Percentiles rank a stretch among this genome's conserved stretches.
These are phyloP conservation scores for Xylota segnis DNA, from an alignment of 2,888 invertebrate genomes.

Conservation along the genomic window DNA sequence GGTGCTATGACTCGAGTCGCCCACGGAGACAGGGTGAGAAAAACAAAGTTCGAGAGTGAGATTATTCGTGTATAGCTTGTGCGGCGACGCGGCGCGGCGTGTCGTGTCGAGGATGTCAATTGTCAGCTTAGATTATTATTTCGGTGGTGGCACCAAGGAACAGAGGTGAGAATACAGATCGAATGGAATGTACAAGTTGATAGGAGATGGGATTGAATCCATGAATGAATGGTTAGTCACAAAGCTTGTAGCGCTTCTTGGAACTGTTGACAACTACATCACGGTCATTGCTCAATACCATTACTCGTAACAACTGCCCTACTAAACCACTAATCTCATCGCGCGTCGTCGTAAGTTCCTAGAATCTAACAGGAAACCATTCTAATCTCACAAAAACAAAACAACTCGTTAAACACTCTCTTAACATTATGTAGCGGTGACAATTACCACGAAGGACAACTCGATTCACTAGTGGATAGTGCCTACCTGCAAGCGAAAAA, in stretches of 20 bases:
- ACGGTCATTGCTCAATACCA: too few relatives aligned
- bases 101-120: constrained; percentile 59
- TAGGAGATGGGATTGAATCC: too few relatives aligned
- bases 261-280: neutral
- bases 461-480: neutral
- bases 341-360: constrained; percentile 30
- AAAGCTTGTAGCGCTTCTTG: neutral
- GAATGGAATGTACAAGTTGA: neutral
- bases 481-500: constrained; percentile 16
- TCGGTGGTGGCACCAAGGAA: constrained; percentile 31
- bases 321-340: constrained; percentile 48
- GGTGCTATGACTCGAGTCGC: constrained; percentile 58
- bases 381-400: constrained; percentile 9
- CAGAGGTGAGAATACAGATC: neutral
- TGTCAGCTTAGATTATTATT: constrained; percentile 29
- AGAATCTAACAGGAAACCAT: constrained; percentile 49
- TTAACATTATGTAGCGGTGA: constrained; percentile 28
- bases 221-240: too few relatives aligned
- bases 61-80: constrained; percentile 62
- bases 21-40: constrained; percentile 65
- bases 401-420: neutral
- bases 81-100: neutral
- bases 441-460: constrained; percentile 53
- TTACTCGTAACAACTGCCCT: constrained; percentile 5
- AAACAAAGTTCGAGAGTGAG: constrained; percentile 69